Percentiles rank a stretch among this genome's conserved stretches.
These are phyloP conservation scores for Chionodraco myersi DNA, from an alignment of 2,113 vertebrate genomes.

Conservation along the genomic window DNA sequence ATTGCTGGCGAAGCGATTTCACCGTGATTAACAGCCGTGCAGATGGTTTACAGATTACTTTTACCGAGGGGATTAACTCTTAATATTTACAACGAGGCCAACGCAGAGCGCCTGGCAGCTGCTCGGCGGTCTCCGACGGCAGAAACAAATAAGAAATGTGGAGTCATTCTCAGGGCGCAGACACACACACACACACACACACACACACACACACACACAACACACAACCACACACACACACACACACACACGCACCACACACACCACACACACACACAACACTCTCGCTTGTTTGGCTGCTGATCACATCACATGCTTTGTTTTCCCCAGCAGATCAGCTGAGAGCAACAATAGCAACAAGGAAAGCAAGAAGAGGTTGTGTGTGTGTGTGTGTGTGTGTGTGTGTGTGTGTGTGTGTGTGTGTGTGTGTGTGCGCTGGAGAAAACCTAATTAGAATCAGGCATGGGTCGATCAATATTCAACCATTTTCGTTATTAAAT, in stretches of 20 bases:
- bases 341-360: constrained; percentile 6
- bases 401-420: constrained; percentile 12
- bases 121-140: constrained; percentile 27
- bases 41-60: constrained; percentile 87
- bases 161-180: constrained; percentile 41
- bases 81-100: constrained; percentile 87
- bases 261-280: constrained; percentile 47
- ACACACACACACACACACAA: constrained; percentile 48
- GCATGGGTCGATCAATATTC: no score
- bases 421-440: constrained; percentile 19
- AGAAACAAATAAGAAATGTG: constrained; percentile 45
- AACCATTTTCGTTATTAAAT: no score
- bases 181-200: constrained; percentile 57
- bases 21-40: constrained; percentile 86
- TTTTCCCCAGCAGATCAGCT: not conserved
- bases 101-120: constrained; percentile 71
- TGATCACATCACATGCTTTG: constrained; percentile 13
- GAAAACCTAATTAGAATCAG: constrained; percentile 1
- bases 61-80: constrained; percentile 85
- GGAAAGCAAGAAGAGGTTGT: not conserved
- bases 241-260: constrained; percentile 58
- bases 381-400: constrained; percentile 9
- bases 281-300: not conserved
- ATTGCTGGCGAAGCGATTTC: constrained; percentile 80
- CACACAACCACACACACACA: constrained; percentile 52